phyloP scores from a whole-genome alignment of 1,140 invertebrate species.

The Papilio polytes region DNA sequence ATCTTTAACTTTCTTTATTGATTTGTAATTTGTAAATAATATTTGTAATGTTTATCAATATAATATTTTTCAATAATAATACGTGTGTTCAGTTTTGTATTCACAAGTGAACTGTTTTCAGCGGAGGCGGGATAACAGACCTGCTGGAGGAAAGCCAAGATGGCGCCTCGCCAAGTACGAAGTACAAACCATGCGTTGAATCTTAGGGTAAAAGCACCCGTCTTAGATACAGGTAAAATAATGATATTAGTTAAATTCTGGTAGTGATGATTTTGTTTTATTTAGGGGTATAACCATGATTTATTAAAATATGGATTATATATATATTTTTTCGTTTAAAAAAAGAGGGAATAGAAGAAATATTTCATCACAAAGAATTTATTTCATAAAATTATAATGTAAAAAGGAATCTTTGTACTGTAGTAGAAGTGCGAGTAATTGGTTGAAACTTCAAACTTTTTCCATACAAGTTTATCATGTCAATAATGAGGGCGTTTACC shows the following conservation, averaged over 20 bases:
- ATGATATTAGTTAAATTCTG: no score
- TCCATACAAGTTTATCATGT: not conserved
- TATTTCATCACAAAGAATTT: no score
- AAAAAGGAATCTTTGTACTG: no score
- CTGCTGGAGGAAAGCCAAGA: conserved; percentile 63
- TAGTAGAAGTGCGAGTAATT: no score
- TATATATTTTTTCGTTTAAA: no score
- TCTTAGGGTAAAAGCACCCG: conserved; percentile 51
- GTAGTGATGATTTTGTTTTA: not conserved
- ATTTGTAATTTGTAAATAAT: not conserved
- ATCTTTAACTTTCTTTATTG: not conserved
- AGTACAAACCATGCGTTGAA: conserved; percentile 52
- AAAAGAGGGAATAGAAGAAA: no score
- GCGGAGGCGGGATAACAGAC: conserved; percentile 44
- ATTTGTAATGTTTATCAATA: not conserved
- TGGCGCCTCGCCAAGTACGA: conserved; percentile 75
- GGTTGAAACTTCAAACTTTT: not conserved
- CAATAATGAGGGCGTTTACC: conserved; percentile 44
- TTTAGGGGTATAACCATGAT: no score
- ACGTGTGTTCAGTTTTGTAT: conserved; percentile 58
- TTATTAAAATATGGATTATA: no score
- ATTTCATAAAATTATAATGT: no score
- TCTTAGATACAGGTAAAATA: conserved; percentile 34
- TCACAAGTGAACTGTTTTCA: conserved; percentile 58
- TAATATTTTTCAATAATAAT: conserved; percentile 1